Evolutionary conservation across 2,797 vertebrate genomes (phyloP), one percentile per base, ranked within the genome.

Genomic region (Eupleurogrammus muticus): DNA sequence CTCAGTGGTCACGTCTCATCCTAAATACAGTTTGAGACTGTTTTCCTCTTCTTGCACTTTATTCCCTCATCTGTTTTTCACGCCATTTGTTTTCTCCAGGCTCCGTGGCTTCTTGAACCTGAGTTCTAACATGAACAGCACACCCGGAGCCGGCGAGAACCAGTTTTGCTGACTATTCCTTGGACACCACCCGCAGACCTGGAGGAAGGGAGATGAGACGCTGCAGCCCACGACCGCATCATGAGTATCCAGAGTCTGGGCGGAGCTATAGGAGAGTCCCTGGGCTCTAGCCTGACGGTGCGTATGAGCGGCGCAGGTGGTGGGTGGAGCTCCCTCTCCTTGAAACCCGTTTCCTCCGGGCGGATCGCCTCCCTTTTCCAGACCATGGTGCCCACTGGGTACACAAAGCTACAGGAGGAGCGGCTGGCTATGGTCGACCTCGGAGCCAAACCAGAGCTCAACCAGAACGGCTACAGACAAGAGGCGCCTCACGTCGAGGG

Each of bases 381-480:
- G 77, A 97, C 94, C 76, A 97, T 98, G 96, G 97, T 98, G 68
- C 97, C 97, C 4, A 93, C 95, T 13, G 95, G 94, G 74, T 97
- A 97, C 80, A 95, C 95, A 83, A 96, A 95, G 57, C 95, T 94
- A 42, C 97, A 96, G 86, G 97, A 99, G 62, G 97, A 98, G 78
- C 93, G 95, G 40, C 91, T 96, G 66, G 93, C 96, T 76, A 96
- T 97, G 91, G 86, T 90, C 36, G 97, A 96, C 14, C 75, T 95
- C 5, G 84, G 93, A 12, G 64, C 81, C 0, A 92, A 91, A 69
- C 80, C 93, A 0, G 96, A 97, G 87, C 89, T 85, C 24, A 85
- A 92, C 12, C 94, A 95, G 66, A 93, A 94, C 1, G 90, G 93
- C 66, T 94, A 92, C 86, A 83, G 93, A 60, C 87, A 86, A 1